Percentiles rank a stretch among this genome's conserved stretches.
Conservation (phyloP, 2,113 vertebrate genomes). For the Burhinus oedicnemus region DNA sequence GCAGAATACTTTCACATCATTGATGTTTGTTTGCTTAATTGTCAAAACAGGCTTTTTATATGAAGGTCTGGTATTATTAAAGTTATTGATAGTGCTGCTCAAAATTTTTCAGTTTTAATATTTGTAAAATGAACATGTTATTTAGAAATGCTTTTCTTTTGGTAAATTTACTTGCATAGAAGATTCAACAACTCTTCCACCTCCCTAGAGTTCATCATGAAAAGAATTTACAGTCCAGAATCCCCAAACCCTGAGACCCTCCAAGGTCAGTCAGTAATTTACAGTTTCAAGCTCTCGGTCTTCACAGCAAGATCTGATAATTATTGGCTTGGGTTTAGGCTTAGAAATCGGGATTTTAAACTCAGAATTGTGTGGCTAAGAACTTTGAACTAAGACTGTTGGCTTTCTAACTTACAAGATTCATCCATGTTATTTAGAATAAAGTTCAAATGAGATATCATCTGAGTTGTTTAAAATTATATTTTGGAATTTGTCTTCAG, state of each 20-base stretch:
- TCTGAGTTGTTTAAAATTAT: not conserved
- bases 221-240: not conserved
- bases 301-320: not conserved
- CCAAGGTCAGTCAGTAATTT: not conserved
- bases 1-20: not conserved
- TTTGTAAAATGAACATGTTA: not conserved
- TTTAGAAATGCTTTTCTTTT: not conserved
- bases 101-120: not conserved
- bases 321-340: not conserved
- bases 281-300: not conserved
- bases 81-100: not conserved
- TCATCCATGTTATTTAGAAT: not conserved
- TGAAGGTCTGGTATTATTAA: not conserved
- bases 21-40: not conserved
- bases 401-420: not conserved
- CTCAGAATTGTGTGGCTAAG: not conserved
- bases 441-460: not conserved
- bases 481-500: not conserved
- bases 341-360: not conserved
- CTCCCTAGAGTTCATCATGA: not conserved
- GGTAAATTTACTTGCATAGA: not conserved
- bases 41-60: not conserved
- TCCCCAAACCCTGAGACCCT: not conserved
- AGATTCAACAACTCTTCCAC: not conserved
- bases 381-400: not conserved